phyloP scores from a whole-genome alignment of 2,113 vertebrate genomes.

The Thunnus maccoyii region DNA sequence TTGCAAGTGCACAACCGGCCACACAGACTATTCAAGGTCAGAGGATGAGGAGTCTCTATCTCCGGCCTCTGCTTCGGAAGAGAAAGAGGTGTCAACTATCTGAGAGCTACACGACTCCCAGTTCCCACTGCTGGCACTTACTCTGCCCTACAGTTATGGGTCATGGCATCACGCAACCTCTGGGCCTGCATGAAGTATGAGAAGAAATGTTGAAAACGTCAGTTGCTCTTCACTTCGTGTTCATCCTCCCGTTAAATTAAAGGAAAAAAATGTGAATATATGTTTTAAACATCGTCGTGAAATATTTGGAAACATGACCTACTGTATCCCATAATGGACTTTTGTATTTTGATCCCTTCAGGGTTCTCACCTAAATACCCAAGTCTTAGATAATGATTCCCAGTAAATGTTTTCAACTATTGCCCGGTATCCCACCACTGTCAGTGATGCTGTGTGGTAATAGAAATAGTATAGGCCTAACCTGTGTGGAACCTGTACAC shows the following conservation, averaged over 20 bases:
- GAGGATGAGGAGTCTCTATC: conserved; percentile 97
- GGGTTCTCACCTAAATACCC: conserved; percentile 4
- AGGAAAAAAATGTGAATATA: conserved; percentile 48
- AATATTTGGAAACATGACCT: conserved; percentile 17
- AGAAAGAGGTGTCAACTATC: conserved; percentile 92
- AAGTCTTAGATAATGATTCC: conserved; percentile 7
- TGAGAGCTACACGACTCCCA: conserved; percentile 65
- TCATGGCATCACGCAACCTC: conserved; percentile 32
- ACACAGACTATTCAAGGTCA: conserved; percentile 92
- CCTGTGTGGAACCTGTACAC: conserved; percentile 54
- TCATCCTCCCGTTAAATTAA: conserved; percentile 24
- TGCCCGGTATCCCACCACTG: conserved; percentile 7
- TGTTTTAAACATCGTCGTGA: conserved; percentile 33
- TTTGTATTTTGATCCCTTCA: conserved; percentile 27
- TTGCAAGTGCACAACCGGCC: conserved; percentile 91
- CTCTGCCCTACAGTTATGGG: conserved; percentile 43
- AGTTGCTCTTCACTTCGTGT: conserved; percentile 1
- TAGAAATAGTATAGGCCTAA: conserved; percentile 23
- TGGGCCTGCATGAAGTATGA: conserved; percentile 63
- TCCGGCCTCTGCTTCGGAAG: conserved; percentile 91
- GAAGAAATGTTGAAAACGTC: conserved; percentile 28
- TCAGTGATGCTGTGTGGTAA: conserved; percentile 38
- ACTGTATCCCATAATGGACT: conserved; percentile 15
- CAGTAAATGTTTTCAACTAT: conserved; percentile 31
- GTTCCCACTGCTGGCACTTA: background rate